These are phyloP conservation scores for Rhadina sibilatrix DNA, from an alignment of 2,113 vertebrate genomes.

Conservation along the genomic window DNA sequence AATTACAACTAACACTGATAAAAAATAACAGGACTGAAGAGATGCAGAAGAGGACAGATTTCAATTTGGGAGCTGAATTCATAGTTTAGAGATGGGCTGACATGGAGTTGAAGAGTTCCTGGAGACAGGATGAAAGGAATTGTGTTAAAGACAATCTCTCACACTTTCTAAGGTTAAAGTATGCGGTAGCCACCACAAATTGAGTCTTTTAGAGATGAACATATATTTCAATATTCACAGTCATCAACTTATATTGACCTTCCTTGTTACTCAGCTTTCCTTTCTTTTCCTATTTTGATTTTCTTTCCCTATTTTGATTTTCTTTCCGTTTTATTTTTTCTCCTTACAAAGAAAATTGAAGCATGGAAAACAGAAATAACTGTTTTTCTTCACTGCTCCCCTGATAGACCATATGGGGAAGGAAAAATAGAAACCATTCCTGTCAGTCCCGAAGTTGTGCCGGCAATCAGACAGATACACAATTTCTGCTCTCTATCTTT, in stretches of 20 bases:
- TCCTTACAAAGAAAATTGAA: not conserved
- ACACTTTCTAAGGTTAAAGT: not conserved
- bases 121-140: not conserved
- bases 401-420: not conserved
- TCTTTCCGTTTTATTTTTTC: not conserved
- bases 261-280: not conserved
- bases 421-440: not conserved
- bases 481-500: not conserved
- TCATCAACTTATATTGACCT: not conserved
- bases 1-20: not conserved
- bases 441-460: not conserved
- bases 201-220: not conserved
- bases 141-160: not conserved
- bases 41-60: not conserved
- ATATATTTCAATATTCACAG: not conserved
- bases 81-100: not conserved
- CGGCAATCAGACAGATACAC: not conserved
- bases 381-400: not conserved
- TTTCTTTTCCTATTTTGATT: not conserved
- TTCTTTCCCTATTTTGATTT: not conserved
- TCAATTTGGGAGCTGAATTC: not conserved
- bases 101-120: not conserved
- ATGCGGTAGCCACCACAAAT: not conserved
- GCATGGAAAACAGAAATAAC: not conserved
- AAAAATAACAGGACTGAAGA: not conserved